These are phyloP conservation scores for Diglossa brunneiventris DNA, from an alignment of 2,113 vertebrate genomes.

Conservation along the genomic window DNA sequence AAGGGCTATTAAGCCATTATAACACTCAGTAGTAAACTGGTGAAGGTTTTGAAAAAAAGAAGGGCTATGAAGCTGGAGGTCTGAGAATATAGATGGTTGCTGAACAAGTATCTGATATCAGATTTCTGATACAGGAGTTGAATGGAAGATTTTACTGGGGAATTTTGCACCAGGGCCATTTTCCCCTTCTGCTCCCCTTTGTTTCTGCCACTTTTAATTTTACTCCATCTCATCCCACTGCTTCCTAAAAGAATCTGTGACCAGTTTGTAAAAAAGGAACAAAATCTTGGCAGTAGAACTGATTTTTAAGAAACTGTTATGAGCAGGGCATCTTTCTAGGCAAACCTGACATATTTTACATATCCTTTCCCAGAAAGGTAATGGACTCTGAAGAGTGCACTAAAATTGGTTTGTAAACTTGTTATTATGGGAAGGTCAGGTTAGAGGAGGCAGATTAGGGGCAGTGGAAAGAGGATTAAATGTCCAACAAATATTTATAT, in stretches of 20 bases:
- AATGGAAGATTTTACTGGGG: not conserved
- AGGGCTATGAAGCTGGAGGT: not conserved
- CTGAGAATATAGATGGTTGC: not conserved
- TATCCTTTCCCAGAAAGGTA: not conserved
- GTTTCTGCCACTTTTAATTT: not conserved
- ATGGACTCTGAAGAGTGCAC: not conserved
- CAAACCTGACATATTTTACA: not conserved
- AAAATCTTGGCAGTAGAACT: not conserved
- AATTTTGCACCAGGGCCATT: not conserved
- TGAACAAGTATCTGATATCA: not conserved
- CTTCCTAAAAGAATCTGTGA: not conserved
- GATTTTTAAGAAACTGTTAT: not conserved
- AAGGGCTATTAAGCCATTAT: not conserved
- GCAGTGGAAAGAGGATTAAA: not conserved
- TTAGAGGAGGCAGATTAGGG: not conserved
- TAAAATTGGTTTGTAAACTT: not conserved
- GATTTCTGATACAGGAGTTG: not conserved
- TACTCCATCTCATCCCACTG: not conserved
- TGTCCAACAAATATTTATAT: not conserved
- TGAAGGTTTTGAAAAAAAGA: not conserved
- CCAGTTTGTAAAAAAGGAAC: not conserved
- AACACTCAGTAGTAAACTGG: not conserved
- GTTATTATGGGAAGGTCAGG: not conserved
- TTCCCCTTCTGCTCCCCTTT: not conserved
- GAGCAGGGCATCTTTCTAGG: not conserved